Conservation (phyloP, 2,888 invertebrate genomes). For the Papilio elwesi region DNA sequence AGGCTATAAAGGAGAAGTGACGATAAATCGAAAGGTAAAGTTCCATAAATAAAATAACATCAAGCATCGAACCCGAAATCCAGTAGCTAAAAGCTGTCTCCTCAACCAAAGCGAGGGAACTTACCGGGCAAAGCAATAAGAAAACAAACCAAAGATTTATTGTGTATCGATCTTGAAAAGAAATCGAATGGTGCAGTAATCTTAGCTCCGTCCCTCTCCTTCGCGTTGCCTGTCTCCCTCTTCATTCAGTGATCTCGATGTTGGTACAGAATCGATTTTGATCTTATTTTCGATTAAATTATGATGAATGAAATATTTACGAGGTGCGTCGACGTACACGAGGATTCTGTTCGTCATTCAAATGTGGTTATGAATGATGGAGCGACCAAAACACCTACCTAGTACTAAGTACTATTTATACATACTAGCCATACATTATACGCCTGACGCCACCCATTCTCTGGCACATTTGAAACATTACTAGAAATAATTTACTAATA, state of each 20-base stretch:
- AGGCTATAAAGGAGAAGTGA: conserved; percentile 59
- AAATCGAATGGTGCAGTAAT: conserved; percentile 67
- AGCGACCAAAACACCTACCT: neutral
- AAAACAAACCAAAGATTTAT: conserved; percentile 70
- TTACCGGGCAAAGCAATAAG: conserved; percentile 58
- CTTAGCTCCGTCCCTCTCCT: conserved; percentile 51
- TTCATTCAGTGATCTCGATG: conserved; percentile 66
- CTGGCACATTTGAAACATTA: no score
- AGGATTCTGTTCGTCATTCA: conserved; percentile 56
- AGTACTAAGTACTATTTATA: neutral
- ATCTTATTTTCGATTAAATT: conserved; percentile 71
- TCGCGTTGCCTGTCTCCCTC: conserved; percentile 52
- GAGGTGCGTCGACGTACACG: conserved; percentile 57
- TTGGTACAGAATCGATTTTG: conserved; percentile 58
- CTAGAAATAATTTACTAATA: no score
- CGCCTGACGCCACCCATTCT: no score
- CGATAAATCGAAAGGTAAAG: conserved; percentile 62
- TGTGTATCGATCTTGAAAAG: conserved; percentile 74
- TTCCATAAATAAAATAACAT: conserved; percentile 58
- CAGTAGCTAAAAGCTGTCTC: conserved; percentile 72
- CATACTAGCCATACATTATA: no score
- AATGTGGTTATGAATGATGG: conserved; percentile 42
- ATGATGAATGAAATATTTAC: conserved; percentile 72
- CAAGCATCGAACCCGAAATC: conserved; percentile 60
- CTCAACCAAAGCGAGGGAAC: conserved; percentile 57